Evolutionary conservation across 2,113 vertebrate genomes (phyloP), one percentile per base, ranked within the genome.

Genomic region (Bubo scandiacus): DNA sequence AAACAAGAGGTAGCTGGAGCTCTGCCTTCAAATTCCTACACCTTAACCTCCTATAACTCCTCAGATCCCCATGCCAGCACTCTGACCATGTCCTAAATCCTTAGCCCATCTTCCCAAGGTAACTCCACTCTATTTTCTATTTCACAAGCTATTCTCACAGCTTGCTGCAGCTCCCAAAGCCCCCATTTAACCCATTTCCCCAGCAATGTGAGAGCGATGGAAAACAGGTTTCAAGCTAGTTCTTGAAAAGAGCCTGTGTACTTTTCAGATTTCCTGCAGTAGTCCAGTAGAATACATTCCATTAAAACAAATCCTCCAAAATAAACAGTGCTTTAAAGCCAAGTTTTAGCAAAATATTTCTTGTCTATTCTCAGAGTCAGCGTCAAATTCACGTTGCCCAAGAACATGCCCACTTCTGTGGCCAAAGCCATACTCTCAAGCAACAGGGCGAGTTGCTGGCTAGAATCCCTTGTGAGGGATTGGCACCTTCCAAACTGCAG

Each of bases 371-470:
- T 65, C 55, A 54, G 36, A 38, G 27, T 5, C 34, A 54, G 20
- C 19, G 15, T 59, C 49, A 49, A 78, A 78, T 15, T 38, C 52
- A 7, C 29, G 20, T 34, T 4, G 9, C 27, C 21, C 36, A 68
- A 19, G 21, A 66, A 71, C 0, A 0, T 5, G 40, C 5, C 18
- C 40, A 19, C 12, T 16, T 54, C 49, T 27, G 8, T 2, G 5
- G 29, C 27, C 65, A 54, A 42, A 73, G 51, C 17, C n/a, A 25
- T 0, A 0, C 17, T 7, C 32, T 27, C 1, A 0, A 51, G 23
- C 21, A 70, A 71, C 5, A 11, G 1, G 10, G 36, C 2, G 1
- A 71, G 19, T 2, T 9, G 10, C 43, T 55, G 40, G 26, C n/a
- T 10, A 13, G 19, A 67, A 38, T 5, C 4, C 36, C 26, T 11